phyloP scores from a whole-genome alignment of 1,140 invertebrate species.

The Diabrotica virgifera region DNA sequence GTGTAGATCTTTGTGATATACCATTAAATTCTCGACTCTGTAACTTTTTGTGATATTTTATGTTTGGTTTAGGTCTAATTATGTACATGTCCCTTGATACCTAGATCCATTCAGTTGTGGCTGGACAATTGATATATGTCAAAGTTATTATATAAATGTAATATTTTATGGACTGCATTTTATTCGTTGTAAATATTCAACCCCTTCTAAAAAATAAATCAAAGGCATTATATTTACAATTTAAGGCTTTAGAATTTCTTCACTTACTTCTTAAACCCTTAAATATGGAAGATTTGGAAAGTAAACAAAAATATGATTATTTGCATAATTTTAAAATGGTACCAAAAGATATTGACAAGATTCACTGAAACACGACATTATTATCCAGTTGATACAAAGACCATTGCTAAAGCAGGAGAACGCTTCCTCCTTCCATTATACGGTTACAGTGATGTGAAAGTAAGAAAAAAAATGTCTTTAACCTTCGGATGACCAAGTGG shows the following conservation, averaged over 20 bases:
- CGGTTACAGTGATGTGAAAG: too few species aligned
- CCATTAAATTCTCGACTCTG: too few species aligned
- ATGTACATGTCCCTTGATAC: neutral
- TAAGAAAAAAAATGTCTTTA: too few species aligned
- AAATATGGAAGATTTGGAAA: neutral
- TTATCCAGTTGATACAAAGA: too few species aligned
- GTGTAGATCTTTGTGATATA: too few species aligned
- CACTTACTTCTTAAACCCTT: neutral
- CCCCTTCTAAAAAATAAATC: conserved; percentile 8
- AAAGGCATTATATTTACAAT: conserved; percentile 2
- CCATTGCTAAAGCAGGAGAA: too few species aligned
- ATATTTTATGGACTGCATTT: neutral
- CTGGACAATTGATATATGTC: conserved; percentile 8
- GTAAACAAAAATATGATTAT: too few species aligned
- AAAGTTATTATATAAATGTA: conserved; percentile 5
- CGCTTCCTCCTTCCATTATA: too few species aligned
- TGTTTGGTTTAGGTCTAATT: neutral
- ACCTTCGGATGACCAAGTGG: too few species aligned
- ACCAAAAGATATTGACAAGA: neutral
- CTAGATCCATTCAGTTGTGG: conserved; percentile 9
- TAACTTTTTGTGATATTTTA: neutral
- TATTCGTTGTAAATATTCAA: conserved; percentile 19
- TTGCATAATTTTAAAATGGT: too few species aligned
- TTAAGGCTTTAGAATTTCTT: neutral
- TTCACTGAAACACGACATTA: too few species aligned